Conservation (phyloP, 92 coral and sea anemone genomes). For the Porites lobata region DNA sequence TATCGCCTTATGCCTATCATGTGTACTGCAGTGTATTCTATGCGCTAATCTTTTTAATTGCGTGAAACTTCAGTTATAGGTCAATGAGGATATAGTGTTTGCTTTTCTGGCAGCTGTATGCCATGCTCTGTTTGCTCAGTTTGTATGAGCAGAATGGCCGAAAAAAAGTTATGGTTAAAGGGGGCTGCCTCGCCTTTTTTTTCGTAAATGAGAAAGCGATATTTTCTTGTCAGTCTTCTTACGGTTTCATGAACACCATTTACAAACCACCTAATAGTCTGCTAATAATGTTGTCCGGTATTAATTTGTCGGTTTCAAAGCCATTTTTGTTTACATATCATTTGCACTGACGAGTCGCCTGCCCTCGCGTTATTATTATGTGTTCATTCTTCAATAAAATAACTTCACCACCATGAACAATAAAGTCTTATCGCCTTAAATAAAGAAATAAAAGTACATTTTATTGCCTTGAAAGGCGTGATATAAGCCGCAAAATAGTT, state of each 20-base stretch:
- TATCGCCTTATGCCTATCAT: conserved; percentile 60
- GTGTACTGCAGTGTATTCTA: conserved; percentile 50
- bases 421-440: conserved; percentile 7
- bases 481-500: conserved; percentile 13
- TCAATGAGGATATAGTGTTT: conserved; percentile 60
- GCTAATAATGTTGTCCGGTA: neutral
- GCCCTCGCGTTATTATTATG: conserved; percentile 36
- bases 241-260: neutral
- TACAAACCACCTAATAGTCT: neutral
- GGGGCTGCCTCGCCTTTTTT: too few relatives aligned
- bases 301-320: conserved; percentile 35
- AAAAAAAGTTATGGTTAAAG: neutral
- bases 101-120: conserved; percentile 49
- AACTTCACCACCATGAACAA: conserved; percentile 37
- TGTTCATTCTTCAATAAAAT: conserved; percentile 34
- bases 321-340: conserved; percentile 38
- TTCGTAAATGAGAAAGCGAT: neutral
- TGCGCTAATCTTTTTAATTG: conserved; percentile 63
- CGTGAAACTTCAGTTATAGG: conserved; percentile 67
- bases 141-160: conserved; percentile 26
- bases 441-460: conserved; percentile 18
- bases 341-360: conserved; percentile 51
- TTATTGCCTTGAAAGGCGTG: conserved; percentile 24
- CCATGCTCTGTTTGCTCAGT: conserved; percentile 28
- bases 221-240: neutral